A percentile compares a stretch with the other conserved stretches of the same genome.
Conservation (phyloP, 2,797 vertebrate species). For the Dryobates pubescens region DNA sequence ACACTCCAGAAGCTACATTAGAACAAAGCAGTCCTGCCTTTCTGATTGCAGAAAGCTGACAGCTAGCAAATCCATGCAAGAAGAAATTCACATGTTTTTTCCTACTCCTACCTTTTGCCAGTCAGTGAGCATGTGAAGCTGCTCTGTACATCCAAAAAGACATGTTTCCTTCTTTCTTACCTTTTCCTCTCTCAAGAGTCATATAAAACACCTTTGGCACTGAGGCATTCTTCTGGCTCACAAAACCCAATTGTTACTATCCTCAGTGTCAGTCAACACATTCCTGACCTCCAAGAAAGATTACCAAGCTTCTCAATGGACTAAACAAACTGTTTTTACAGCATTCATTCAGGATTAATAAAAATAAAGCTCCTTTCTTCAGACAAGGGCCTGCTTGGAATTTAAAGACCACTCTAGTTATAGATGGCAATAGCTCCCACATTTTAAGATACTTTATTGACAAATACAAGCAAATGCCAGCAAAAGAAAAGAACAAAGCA, state of each 20-base stretch:
- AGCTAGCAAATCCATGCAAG: not conserved
- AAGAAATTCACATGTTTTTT: not conserved
- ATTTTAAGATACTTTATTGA: not conserved
- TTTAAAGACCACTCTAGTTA: not conserved
- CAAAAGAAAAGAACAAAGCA: too few relatives aligned
- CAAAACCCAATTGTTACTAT: not conserved
- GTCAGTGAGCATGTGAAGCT: not conserved
- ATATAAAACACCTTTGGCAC: not conserved
- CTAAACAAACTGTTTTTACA: not conserved
- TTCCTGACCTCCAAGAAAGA: not conserved
- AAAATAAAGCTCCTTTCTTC: not conserved
- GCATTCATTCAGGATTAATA: not conserved
- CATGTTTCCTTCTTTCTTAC: not conserved
- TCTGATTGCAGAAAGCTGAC: not conserved
- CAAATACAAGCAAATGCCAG: too few relatives aligned
- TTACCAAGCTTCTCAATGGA: not conserved
- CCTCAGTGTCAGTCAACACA: not conserved
- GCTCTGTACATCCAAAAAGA: not conserved
- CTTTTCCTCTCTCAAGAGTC: not conserved
- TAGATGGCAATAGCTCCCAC: not conserved
- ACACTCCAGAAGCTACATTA: not conserved
- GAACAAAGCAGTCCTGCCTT: not conserved
- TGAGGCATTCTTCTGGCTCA: not conserved
- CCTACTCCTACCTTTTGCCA: not conserved
- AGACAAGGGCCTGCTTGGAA: not conserved